A percentile compares a stretch with the other conserved stretches of the same genome.
Conservation (phyloP, 2,888 invertebrate genomes). For the Ophioninae sp. region DNA sequence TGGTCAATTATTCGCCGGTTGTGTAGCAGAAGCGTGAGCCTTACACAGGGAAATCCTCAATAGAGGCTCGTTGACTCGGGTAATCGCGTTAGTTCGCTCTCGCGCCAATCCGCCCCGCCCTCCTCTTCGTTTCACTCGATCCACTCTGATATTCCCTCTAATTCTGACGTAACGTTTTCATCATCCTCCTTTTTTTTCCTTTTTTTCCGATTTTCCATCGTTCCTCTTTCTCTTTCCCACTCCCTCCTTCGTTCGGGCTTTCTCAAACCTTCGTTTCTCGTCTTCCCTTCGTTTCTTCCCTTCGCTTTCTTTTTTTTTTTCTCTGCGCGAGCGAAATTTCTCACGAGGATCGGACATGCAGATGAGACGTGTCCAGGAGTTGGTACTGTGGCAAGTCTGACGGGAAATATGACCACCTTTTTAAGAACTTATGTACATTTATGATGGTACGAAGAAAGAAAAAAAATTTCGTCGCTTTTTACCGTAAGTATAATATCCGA, state of each 20-base stretch:
- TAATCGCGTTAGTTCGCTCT: constrained; percentile 59
- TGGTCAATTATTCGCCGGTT: constrained; percentile 31
- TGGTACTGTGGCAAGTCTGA: too few species aligned
- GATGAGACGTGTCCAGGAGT: too few species aligned
- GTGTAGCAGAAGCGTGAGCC: constrained; percentile 14
- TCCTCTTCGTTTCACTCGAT: constrained; percentile 47
- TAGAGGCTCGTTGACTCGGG: constrained; percentile 62
- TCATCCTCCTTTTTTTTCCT: constrained; percentile 23
- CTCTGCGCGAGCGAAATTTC: too few species aligned
- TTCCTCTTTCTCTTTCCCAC: not conserved
- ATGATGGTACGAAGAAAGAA: too few species aligned
- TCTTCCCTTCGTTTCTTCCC: not conserved
- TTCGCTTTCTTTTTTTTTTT: not conserved
- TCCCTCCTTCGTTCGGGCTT: not conserved
- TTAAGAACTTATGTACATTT: too few species aligned
- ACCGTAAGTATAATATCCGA: too few species aligned
- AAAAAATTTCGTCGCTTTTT: too few species aligned
- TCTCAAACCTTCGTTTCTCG: not conserved
- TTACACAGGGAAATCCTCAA: constrained; percentile 34
- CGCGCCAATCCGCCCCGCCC: constrained; percentile 42
- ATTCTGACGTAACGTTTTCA: constrained; percentile 58
- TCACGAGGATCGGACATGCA: too few species aligned
- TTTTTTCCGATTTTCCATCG: not conserved
- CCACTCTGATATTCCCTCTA: constrained; percentile 64
- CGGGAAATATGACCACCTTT: too few species aligned